Evolutionary conservation across 2,113 vertebrate species (phyloP).

Genomic region (Odocoileus virginianus): DNA sequence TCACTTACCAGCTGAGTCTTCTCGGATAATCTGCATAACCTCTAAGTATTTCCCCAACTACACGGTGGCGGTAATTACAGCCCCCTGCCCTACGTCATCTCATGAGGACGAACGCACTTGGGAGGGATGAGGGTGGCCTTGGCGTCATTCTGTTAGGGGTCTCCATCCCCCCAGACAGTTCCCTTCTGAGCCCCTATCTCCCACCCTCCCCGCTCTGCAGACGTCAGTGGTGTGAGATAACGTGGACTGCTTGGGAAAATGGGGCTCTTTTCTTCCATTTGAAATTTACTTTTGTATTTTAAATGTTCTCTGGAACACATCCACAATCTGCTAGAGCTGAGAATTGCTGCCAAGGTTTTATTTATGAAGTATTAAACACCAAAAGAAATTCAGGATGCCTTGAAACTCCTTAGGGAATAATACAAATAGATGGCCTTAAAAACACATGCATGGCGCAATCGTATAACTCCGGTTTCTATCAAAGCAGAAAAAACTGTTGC

Average conservation of each 20-base stretch:
- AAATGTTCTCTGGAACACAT: conserved; percentile 30
- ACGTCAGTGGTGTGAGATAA: conserved; percentile 18
- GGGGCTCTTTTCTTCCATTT: not conserved
- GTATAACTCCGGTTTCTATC: not conserved
- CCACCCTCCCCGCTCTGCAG: not conserved
- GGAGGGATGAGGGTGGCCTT: not conserved
- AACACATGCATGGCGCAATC: not conserved
- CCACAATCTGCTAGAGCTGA: not conserved
- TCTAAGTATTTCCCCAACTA: not conserved
- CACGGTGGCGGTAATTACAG: not conserved
- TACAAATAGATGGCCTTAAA: conserved; percentile 4
- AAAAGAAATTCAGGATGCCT: not conserved
- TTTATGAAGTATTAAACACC: conserved; percentile 9
- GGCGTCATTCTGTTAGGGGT: not conserved
- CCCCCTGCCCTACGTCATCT: no score
- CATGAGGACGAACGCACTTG: not conserved
- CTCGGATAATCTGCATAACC: not conserved
- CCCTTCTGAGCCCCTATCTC: not conserved
- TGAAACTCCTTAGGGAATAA: conserved; percentile 2
- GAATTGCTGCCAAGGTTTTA: conserved; percentile 29
- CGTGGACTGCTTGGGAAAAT: not conserved
- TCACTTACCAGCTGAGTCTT: not conserved
- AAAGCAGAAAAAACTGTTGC: not conserved
- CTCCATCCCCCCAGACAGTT: not conserved
- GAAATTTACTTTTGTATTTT: conserved; percentile 45